These are phyloP conservation scores for Dynastes tityus DNA, from an alignment of 2,888 invertebrate genomes.

Conservation along the genomic window DNA sequence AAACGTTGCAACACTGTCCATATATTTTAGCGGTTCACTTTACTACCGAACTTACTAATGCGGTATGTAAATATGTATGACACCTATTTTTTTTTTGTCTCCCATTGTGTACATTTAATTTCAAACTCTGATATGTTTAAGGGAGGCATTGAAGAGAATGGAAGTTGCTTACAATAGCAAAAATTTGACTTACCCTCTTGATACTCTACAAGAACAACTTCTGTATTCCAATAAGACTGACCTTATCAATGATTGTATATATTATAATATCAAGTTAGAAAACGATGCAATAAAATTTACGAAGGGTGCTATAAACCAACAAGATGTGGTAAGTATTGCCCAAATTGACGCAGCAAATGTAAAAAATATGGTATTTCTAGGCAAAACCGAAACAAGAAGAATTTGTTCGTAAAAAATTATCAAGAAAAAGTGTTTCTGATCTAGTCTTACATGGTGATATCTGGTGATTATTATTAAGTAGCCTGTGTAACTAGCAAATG, in stretches of 20 bases:
- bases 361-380: conserved; percentile 55
- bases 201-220: conserved; percentile 71
- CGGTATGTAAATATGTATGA: no score
- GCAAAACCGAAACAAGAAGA: conserved; percentile 54
- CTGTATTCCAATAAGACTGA: conserved; percentile 70
- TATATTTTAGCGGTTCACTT: no score
- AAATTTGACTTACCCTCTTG: conserved; percentile 71
- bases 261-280: conserved; percentile 71
- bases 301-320: conserved; percentile 69
- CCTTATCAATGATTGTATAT: conserved; percentile 69
- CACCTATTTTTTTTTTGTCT: no score
- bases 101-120: no score
- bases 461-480: conserved; percentile 31
- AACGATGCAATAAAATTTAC: conserved; percentile 67
- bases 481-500: conserved; percentile 35
- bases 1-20: no score
- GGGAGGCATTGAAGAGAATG: conserved; percentile 74
- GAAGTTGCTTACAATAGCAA: conserved; percentile 75
- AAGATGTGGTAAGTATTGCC: conserved; percentile 68
- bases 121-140: conserved; percentile 63
- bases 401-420: conserved; percentile 57
- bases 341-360: neutral
- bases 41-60: no score
- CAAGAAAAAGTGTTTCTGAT: conserved; percentile 53
- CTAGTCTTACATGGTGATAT: conserved; percentile 57